Evolutionary conservation across 2,888 invertebrate genomes (phyloP).

Genomic region (Eupithecia abbreviata): DNA sequence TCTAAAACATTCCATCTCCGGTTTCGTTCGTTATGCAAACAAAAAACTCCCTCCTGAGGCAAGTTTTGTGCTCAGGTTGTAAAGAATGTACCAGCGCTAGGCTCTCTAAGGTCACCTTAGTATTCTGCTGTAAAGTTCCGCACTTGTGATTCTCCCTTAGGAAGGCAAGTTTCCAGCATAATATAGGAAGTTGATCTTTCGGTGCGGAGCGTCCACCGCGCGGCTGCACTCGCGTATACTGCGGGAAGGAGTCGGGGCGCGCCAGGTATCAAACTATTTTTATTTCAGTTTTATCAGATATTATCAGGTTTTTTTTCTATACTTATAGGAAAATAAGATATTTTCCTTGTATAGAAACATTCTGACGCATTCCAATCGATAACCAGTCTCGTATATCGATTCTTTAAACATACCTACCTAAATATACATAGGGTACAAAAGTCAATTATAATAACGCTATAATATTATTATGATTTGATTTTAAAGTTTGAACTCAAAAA

Average conservation of each 20-base stretch:
- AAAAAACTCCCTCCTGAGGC: not conserved
- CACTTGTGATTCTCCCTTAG: constrained; percentile 11
- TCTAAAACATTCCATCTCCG: not conserved
- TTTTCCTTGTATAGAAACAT: not conserved
- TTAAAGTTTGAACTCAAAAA: too few species aligned
- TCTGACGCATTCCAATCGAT: not conserved
- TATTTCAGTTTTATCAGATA: not conserved
- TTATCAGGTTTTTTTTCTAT: too few species aligned
- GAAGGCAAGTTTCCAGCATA: constrained; percentile 21
- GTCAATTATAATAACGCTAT: too few species aligned
- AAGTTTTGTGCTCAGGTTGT: not conserved
- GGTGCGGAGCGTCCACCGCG: constrained; percentile 5
- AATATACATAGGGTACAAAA: too few species aligned
- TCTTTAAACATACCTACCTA: not conserved
- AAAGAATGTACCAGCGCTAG: not conserved
- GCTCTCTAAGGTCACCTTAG: constrained; percentile 1
- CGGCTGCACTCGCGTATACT: too few species aligned
- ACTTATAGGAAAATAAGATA: not conserved
- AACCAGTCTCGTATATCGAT: not conserved
- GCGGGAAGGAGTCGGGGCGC: not conserved
- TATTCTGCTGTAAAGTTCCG: constrained; percentile 8
- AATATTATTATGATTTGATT: too few species aligned
- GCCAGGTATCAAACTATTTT: not conserved
- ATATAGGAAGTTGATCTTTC: constrained; percentile 11
- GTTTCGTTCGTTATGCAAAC: constrained; percentile 1